Percentiles rank a stretch among this genome's conserved stretches.
These are phyloP conservation scores for Mesoligia furuncula DNA, from an alignment of 2,888 invertebrate genomes.

Conservation along the genomic window DNA sequence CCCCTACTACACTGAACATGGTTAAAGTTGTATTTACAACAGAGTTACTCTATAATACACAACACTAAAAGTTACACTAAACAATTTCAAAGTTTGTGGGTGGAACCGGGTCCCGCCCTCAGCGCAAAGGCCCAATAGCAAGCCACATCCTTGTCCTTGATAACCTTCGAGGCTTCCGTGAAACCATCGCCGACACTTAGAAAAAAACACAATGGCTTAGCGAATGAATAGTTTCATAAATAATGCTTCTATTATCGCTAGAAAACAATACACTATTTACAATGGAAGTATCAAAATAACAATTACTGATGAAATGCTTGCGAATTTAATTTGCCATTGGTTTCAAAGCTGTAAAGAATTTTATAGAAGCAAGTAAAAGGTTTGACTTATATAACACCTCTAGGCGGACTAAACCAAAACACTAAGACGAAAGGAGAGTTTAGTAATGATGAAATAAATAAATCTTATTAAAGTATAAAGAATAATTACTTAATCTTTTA, in stretches of 20 bases:
- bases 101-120: conserved; percentile 75
- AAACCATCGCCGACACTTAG: conserved; percentile 61
- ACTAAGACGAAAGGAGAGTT: background rate
- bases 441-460: background rate
- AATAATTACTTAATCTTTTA: background rate
- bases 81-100: conserved; percentile 57
- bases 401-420: background rate
- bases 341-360: conserved; percentile 11
- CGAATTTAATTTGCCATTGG: conserved; percentile 52
- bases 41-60: conserved; percentile 6
- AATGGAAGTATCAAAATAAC: conserved; percentile 37
- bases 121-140: conserved; percentile 73
- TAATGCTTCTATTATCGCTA: conserved; percentile 43
- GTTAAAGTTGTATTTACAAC: conserved; percentile 10
- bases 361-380: background rate
- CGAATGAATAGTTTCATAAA: conserved; percentile 65
- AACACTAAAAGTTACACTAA: conserved; percentile 25
- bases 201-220: conserved; percentile 66
- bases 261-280: conserved; percentile 56
- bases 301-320: conserved; percentile 54
- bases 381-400: background rate
- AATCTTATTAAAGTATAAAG: background rate
- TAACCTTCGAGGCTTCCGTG: conserved; percentile 65
- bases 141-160: conserved; percentile 68
- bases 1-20: conserved; percentile 41